phyloP scores from a whole-genome alignment of 2,113 vertebrate species.

The Podocnemis expansa region DNA sequence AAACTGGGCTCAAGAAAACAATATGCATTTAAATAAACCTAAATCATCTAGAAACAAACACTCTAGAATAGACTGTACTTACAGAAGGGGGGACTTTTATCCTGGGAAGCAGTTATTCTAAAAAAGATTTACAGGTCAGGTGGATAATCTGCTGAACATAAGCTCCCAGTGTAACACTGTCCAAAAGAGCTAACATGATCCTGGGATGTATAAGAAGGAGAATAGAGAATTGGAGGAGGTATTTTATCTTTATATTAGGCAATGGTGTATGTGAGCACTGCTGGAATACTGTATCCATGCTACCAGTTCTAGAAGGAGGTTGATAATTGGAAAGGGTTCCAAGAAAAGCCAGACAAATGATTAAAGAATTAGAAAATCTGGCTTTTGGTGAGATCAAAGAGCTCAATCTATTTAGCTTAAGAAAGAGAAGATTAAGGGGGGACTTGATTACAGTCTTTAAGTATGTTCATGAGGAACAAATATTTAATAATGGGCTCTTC shows the following conservation, averaged over 20 bases:
- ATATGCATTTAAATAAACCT: neutral
- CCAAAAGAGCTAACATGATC: neutral
- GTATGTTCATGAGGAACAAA: neutral
- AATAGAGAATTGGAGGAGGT: neutral
- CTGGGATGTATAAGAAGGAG: neutral
- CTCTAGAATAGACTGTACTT: neutral
- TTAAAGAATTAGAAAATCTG: neutral
- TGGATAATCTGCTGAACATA: neutral
- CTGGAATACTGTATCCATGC: neutral
- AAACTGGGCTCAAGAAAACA: neutral
- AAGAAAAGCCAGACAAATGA: neutral
- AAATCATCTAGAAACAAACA: neutral
- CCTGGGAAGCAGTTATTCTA: neutral
- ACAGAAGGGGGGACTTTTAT: neutral
- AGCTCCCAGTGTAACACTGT: neutral
- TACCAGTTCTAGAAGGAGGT: neutral
- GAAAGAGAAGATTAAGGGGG: neutral
- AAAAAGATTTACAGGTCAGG: neutral
- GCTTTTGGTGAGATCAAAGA: neutral
- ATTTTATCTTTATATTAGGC: neutral
- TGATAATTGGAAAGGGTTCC: neutral
- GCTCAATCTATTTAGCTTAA: neutral
- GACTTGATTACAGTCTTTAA: neutral
- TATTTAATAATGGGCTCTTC: neutral
- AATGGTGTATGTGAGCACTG: neutral